These are phyloP conservation scores for Ochropacha duplaris DNA, from an alignment of 2,888 invertebrate species.

Conservation along the genomic window DNA sequence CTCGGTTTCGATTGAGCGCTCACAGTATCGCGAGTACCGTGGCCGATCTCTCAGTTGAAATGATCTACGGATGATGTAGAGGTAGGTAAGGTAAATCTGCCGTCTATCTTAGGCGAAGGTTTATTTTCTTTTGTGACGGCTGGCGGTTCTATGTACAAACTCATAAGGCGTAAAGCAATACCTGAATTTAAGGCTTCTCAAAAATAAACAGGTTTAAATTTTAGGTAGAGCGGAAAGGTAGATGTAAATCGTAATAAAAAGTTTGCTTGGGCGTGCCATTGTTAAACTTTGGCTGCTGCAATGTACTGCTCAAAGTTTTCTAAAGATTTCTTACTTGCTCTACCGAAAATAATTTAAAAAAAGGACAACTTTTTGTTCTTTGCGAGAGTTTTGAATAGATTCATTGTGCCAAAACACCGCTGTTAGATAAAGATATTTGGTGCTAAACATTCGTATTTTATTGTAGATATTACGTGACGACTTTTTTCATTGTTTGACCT, in stretches of 20 bases:
- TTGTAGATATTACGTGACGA: not conserved
- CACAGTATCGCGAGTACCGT: not conserved
- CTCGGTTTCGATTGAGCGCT: constrained; percentile 22
- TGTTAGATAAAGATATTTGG: constrained; percentile 2
- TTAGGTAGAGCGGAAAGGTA: constrained; percentile 35
- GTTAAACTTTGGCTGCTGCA: constrained; percentile 1
- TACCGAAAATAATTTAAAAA: constrained; percentile 20
- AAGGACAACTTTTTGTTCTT: constrained; percentile 14
- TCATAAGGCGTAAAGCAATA: constrained; percentile 52
- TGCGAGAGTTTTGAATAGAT: constrained; percentile 7
- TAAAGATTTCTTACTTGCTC: constrained; percentile 22
- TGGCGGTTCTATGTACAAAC: constrained; percentile 34
- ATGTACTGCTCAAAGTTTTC: constrained; percentile 28
- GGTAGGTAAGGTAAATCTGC: not conserved
- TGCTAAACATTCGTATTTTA: constrained; percentile 4
- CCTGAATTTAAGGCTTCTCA: constrained; percentile 40
- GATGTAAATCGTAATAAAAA: constrained; percentile 42
- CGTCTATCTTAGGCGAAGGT: not conserved
- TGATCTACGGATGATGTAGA: not conserved
- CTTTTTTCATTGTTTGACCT: constrained; percentile 59
- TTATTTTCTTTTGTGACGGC: not conserved
- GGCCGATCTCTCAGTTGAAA: not conserved
- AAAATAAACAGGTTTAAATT: constrained; percentile 58
- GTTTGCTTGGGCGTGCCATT: constrained; percentile 27
- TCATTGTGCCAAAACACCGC: constrained; percentile 11